Percentiles rank a stretch among this genome's conserved stretches.
These are phyloP conservation scores for Oncorhynchus kisutch DNA, from an alignment of 2,113 vertebrate genomes.

Conservation along the genomic window DNA sequence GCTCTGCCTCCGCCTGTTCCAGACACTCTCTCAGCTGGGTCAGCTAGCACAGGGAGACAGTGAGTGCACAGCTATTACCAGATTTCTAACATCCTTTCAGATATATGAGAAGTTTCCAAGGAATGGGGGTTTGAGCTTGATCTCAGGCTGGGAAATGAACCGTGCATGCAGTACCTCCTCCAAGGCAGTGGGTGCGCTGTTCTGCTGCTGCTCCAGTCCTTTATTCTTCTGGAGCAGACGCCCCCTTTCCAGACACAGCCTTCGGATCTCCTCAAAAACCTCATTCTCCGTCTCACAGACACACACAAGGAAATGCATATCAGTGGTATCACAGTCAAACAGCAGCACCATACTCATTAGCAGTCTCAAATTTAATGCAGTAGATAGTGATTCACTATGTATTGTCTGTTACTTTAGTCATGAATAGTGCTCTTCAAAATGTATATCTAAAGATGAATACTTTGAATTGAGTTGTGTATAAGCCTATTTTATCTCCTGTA, in stretches of 20 bases:
- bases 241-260: conserved; percentile 84
- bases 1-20: conserved; percentile 74
- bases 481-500: no score
- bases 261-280: conserved; percentile 88
- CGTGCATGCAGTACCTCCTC: conserved; percentile 67
- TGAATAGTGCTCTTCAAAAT: no score
- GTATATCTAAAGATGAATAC: no score
- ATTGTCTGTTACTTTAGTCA: no score
- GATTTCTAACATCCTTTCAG: background rate
- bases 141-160: background rate
- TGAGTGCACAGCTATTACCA: background rate
- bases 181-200: conserved; percentile 72
- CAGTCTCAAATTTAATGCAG: no score
- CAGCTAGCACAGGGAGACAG: conserved; percentile 64
- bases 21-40: conserved; percentile 77
- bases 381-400: no score
- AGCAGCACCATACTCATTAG: background rate
- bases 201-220: conserved; percentile 83
- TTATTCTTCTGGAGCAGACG: conserved; percentile 91
- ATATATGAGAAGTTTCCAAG: background rate
- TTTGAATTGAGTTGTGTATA: no score
- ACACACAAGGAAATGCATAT: background rate
- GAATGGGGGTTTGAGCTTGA: background rate
- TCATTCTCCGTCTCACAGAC: conserved; percentile 73
- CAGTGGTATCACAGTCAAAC: background rate